These are phyloP conservation scores for Heliornis fulica DNA, from an alignment of 2,113 vertebrate genomes.

Conservation along the genomic window DNA sequence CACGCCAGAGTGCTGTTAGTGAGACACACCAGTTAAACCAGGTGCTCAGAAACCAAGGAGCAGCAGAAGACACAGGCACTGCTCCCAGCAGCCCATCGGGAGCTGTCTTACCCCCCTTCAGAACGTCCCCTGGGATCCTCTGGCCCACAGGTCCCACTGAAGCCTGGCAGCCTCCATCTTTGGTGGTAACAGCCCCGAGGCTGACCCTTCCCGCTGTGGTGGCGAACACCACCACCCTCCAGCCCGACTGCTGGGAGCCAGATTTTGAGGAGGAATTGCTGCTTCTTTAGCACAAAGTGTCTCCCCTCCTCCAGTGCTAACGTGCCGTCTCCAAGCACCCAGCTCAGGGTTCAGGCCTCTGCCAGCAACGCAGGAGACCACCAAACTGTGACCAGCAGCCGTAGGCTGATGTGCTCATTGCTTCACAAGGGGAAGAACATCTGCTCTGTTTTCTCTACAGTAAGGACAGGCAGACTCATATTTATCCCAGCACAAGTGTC, in stretches of 20 bases:
- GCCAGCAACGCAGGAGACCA: not conserved
- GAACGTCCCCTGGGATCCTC: not conserved
- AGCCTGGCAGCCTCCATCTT: not conserved
- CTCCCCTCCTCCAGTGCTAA: not conserved
- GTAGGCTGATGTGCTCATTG: not conserved
- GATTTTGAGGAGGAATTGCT: fast-evolving
- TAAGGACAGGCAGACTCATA: not conserved
- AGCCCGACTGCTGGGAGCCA: not conserved
- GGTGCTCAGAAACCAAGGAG: fast-evolving
- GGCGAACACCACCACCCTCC: not conserved
- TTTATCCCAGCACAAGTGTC: not conserved
- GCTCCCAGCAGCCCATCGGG: not conserved
- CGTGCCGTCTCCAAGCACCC: fast-evolving
- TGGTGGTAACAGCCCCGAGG: not conserved
- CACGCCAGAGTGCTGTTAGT: not conserved
- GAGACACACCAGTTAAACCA: not conserved
- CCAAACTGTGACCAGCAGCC: not conserved
- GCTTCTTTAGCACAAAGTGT: not conserved
- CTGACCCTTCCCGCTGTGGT: fast-evolving
- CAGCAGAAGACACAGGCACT: not conserved
- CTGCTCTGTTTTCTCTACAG: not conserved
- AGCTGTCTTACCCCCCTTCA: not conserved
- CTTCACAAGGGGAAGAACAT: fast-evolving
- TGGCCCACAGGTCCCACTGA: not conserved
- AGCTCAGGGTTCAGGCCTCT: not conserved